These are phyloP conservation scores for Shargacucullia verbasci DNA, from an alignment of 2,888 invertebrate genomes.

Conservation along the genomic window DNA sequence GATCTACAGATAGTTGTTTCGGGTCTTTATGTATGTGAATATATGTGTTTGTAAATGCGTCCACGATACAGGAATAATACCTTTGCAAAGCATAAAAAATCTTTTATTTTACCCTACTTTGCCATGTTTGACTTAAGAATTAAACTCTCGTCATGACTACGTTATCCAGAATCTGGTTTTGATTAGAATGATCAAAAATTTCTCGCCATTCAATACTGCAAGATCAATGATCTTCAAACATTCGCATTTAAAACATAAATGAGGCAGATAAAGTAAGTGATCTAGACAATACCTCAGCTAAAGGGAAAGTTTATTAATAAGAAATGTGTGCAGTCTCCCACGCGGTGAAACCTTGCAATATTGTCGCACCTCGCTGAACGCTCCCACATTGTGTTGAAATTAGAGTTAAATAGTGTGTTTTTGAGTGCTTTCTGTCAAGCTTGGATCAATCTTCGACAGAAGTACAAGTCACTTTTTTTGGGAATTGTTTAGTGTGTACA, in stretches of 20 bases:
- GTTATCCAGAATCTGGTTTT: too few relatives aligned
- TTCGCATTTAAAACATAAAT: not conserved
- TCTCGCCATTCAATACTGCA: too few relatives aligned
- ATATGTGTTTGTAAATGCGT: too few relatives aligned
- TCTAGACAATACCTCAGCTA: constrained; percentile 42
- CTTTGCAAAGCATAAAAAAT: too few relatives aligned
- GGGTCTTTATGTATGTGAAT: too few relatives aligned
- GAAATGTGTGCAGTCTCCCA: constrained; percentile 66
- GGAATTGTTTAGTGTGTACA: not conserved
- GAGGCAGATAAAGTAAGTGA: constrained; percentile 16
- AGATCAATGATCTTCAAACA: not conserved
- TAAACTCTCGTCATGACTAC: too few relatives aligned
- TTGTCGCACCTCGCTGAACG: constrained; percentile 42
- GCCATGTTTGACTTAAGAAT: too few relatives aligned
- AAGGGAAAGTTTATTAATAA: constrained; percentile 66
- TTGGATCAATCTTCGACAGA: constrained; percentile 10
- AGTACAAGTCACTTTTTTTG: constrained; percentile 20
- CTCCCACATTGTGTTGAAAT: constrained; percentile 58
- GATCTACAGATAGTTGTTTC: too few relatives aligned
- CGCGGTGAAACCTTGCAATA: constrained; percentile 66
- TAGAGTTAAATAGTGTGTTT: constrained; percentile 25
- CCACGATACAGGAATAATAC: too few relatives aligned
- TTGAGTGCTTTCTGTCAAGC: constrained; percentile 32
- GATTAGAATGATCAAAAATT: too few relatives aligned
- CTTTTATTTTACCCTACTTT: too few relatives aligned